Conservation (phyloP, 2,797 vertebrate species). For the Schizopygopsis pylzovi region DNA sequence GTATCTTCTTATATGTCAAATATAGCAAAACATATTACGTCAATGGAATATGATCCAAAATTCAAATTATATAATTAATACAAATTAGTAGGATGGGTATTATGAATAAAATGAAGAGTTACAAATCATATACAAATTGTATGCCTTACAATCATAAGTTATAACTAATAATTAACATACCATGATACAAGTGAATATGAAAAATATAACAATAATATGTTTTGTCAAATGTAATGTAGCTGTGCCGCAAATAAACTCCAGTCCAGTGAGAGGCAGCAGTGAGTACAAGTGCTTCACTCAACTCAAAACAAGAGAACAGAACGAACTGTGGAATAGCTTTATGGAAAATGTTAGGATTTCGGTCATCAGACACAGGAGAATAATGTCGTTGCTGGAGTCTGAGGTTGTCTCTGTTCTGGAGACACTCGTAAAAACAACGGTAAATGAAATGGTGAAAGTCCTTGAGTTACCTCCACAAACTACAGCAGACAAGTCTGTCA, state of each 20-base stretch:
- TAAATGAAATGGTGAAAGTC: conserved; percentile 71
- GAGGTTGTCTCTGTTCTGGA: conserved; percentile 71
- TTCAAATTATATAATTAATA: not conserved
- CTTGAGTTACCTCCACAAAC: conserved; percentile 19
- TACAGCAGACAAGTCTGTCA: conserved; percentile 1
- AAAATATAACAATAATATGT: not conserved
- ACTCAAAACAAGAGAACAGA: not conserved
- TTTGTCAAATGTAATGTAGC: not conserved
- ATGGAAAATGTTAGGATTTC: not conserved
- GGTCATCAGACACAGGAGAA: not conserved
- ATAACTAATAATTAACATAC: not conserved
- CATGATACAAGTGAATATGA: not conserved
- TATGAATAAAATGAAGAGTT: not conserved
- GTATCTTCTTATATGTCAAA: not conserved
- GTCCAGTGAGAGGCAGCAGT: conserved; percentile 21
- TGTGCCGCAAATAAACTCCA: conserved; percentile 5
- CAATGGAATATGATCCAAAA: no score
- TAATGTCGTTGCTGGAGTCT: conserved; percentile 69
- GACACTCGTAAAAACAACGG: conserved; percentile 64
- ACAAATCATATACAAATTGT: not conserved
- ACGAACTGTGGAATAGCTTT: not conserved
- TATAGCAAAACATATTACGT: not conserved
- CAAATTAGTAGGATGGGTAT: not conserved
- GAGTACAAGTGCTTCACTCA: not conserved
- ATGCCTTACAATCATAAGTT: not conserved